Evolutionary conservation across 2,888 invertebrate species (phyloP), one percentile per base, ranked within the genome.

Genomic region (Kuschelorhynchus macadamiae): DNA sequence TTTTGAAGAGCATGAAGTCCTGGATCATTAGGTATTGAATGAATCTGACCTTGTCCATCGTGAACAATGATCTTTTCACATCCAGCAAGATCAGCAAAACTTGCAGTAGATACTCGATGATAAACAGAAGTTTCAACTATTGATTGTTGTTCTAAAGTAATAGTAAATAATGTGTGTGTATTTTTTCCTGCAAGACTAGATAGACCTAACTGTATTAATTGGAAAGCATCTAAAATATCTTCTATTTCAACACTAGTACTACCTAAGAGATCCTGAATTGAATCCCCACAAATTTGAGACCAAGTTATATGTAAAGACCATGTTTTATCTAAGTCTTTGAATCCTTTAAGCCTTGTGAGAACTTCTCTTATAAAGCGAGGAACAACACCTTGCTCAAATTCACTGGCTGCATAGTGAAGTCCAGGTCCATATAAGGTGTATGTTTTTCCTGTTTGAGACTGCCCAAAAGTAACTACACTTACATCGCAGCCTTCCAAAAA

Each of bases 101-200:
- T 91, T 0, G 91, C 90, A 33, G 91, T 91, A 0, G 92, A 91
- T 76, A 91, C 85, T 73, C 89, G 87, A 77, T 91, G 91, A 75
- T 91, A 90, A 1, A 91, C 85, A 14, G 89, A 85, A 17, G 89
- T 88, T 77, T 91, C 90, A 18, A 88, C 86, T 3, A 90, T 86
- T 90, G 91, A 91, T 74, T 91, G 90, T 77, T 92, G 92, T 78
- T 92, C 91, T 73, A 92, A 85, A 39, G 91, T 91, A 0, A 92
- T 85, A 1, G 91, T 92, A 72, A 92, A 91, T 0, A 92, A 86
- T 4, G 89, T 89, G 75, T 92, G 92, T 33, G 87, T 86, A 53
- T 81, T 81, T 70, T 87, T 87, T n/a, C 87, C 86, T 21, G 84
- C 84, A 76, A 88, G 86, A 68, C 89, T 86, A 1, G 82, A 82